Conservation (phyloP, 92 coral and sea anemone genomes). For the Phenganax stokvisi region DNA sequence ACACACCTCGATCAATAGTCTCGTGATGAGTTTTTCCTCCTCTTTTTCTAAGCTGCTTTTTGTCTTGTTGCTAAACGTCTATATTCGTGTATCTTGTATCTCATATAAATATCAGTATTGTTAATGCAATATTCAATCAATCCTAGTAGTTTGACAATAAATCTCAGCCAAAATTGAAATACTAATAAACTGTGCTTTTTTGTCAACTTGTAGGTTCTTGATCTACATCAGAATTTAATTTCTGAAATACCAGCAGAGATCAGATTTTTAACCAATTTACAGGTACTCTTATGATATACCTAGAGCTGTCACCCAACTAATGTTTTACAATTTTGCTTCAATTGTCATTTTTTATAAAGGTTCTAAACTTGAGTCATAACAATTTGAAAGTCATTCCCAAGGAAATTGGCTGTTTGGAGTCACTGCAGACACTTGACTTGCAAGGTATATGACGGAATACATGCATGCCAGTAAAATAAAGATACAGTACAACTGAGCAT, state of each 20-base stretch:
- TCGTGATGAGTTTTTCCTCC: too few relatives aligned
- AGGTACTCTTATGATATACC: conserved; percentile 47
- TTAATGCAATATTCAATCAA: too few relatives aligned
- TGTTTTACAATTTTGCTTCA: neutral
- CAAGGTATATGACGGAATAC: conserved; percentile 55
- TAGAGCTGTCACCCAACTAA: neutral
- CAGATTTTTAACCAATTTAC: conserved; percentile 61
- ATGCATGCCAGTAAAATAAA: neutral
- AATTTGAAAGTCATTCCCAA: conserved; percentile 70
- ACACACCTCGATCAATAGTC: too few relatives aligned
- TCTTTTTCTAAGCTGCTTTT: too few relatives aligned
- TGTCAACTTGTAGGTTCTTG: conserved; percentile 56
- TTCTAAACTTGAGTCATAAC: conserved; percentile 76
- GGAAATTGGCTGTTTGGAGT: conserved; percentile 56
- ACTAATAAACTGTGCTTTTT: neutral
- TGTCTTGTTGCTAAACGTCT: too few relatives aligned
- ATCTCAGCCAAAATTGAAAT: too few relatives aligned
- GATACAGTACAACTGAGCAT: too few relatives aligned
- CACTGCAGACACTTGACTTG: conserved; percentile 70
- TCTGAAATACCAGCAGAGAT: conserved; percentile 68
- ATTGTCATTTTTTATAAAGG: conserved; percentile 42
- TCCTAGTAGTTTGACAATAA: too few relatives aligned
- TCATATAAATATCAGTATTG: too few relatives aligned
- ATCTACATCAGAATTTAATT: conserved; percentile 65
- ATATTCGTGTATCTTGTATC: too few relatives aligned